A percentile compares a stretch with the other conserved stretches of the same genome.
Conservation (phyloP, 2,797 vertebrate genomes). For the Catharus ustulatus region DNA sequence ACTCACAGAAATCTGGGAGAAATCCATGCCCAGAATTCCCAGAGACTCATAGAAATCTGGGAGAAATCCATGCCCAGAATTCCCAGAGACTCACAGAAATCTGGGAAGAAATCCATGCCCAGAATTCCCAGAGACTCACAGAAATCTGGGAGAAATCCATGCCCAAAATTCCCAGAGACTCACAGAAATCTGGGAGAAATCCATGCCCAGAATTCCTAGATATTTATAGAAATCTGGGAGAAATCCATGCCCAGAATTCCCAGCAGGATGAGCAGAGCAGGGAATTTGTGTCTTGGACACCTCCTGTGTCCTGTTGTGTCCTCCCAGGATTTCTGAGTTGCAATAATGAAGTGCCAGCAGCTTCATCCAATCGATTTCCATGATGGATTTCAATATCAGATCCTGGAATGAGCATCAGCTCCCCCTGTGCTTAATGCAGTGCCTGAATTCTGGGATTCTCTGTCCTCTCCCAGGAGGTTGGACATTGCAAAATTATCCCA, state of each 20-base stretch:
- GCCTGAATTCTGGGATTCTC: not conserved
- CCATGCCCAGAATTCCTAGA: not conserved
- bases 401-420: not conserved
- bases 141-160: too few relatives aligned
- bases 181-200: too few relatives aligned
- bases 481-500: accelerated
- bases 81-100: too few relatives aligned
- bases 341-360: not conserved
- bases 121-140: not conserved
- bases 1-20: too few relatives aligned
- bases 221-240: too few relatives aligned
- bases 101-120: too few relatives aligned
- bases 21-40: not conserved
- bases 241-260: not conserved
- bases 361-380: not conserved
- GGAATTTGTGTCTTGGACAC: not conserved
- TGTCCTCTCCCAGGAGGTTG: not conserved
- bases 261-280: not conserved
- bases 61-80: too few relatives aligned
- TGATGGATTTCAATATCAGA: not conserved
- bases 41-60: not conserved
- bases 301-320: not conserved
- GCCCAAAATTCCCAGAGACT: too few relatives aligned
- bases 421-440: not conserved
- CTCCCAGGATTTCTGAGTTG: not conserved